Evolutionary conservation across 2,797 vertebrate species (phyloP).

Genomic region (Diglossa cyanea): DNA sequence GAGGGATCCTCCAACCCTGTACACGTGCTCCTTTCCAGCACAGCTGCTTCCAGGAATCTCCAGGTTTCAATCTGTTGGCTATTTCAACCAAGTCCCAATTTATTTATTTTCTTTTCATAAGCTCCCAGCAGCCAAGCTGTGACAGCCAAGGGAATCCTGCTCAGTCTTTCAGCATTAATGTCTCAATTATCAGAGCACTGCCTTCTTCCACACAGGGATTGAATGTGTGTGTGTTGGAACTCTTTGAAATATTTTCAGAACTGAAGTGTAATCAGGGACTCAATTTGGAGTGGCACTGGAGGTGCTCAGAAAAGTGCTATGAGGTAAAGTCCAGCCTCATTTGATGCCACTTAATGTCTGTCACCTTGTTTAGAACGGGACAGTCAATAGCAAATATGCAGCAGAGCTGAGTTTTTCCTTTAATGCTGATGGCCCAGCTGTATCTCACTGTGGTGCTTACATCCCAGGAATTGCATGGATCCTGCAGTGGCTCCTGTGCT

Average conservation of each 20-base stretch:
- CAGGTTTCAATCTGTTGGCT: neutral
- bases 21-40: neutral
- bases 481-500: neutral
- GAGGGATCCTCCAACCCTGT: neutral
- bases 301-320: neutral
- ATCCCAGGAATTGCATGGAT: rapidly evolving
- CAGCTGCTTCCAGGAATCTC: neutral
- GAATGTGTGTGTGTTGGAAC: neutral
- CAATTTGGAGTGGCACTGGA: neutral
- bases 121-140: neutral
- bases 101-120: neutral
- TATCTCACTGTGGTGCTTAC: rapidly evolving
- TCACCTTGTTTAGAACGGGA: neutral
- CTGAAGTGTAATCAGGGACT: neutral
- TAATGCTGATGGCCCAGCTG: neutral
- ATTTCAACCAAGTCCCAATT: neutral
- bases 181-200: neutral
- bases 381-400: neutral
- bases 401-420: neutral
- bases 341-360: neutral
- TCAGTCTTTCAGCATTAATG: neutral
- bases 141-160: neutral
- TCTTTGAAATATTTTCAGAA: neutral
- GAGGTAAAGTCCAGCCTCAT: neutral
- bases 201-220: neutral